These are phyloP conservation scores for Caenorhabditis imperialis DNA, from an alignment of 2,888 invertebrate species.

Conservation along the genomic window DNA sequence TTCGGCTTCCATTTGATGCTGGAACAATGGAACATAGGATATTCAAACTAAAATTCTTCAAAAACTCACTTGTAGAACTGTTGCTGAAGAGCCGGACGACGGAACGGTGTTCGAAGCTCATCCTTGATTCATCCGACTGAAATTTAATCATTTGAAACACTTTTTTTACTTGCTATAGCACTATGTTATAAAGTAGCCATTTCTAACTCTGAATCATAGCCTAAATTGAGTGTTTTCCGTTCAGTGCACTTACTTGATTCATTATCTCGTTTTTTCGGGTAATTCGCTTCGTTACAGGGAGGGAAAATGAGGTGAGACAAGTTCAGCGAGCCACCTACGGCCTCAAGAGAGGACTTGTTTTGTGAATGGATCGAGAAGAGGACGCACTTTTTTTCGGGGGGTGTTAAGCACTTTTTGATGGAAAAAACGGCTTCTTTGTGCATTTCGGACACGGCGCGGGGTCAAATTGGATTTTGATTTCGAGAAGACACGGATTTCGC, in stretches of 20 bases:
- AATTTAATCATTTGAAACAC: constrained; percentile 12
- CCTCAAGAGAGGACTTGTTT: background rate
- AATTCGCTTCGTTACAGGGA: constrained; percentile 35
- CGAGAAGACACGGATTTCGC: background rate
- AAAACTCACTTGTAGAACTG: constrained; percentile 58
- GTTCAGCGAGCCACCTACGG: constrained; percentile 32
- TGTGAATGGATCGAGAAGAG: constrained; percentile 1
- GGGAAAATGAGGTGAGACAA: background rate
- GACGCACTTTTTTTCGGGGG: constrained; percentile 21
- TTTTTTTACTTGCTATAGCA: too few relatives aligned
- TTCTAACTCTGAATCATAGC: too few relatives aligned
- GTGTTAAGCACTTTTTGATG: constrained; percentile 13
- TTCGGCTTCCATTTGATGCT: constrained; percentile 55
- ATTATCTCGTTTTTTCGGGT: constrained; percentile 22
- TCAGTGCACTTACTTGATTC: constrained; percentile 20
- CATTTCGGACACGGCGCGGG: background rate
- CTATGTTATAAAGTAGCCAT: too few relatives aligned
- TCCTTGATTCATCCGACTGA: constrained; percentile 55
- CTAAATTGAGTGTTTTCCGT: background rate
- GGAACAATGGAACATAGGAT: constrained; percentile 14
- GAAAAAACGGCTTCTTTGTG: background rate
- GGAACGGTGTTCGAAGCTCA: constrained; percentile 66
- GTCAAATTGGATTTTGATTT: constrained; percentile 42
- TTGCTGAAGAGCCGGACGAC: constrained; percentile 66
- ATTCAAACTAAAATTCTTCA: too few relatives aligned